phyloP scores from a whole-genome alignment of 2,888 invertebrate genomes.

The Chrysomela aeneicollis region DNA sequence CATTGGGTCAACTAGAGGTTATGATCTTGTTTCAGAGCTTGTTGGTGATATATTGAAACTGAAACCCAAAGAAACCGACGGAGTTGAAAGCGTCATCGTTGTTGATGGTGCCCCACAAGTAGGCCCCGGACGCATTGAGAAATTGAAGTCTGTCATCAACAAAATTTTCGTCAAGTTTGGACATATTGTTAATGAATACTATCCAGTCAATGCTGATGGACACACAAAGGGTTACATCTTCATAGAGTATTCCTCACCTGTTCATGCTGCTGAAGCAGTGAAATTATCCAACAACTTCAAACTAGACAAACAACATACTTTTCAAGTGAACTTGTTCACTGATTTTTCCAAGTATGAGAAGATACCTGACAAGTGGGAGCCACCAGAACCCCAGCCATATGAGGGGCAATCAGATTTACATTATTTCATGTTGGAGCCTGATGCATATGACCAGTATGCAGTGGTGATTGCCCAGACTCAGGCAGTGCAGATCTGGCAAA shows the following conservation, averaged over 20 bases:
- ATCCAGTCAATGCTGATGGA: conserved; percentile 84
- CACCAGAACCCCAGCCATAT: conserved; percentile 88
- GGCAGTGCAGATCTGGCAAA: conserved; percentile 83
- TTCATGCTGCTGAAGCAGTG: conserved; percentile 88
- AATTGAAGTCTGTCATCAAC: conserved; percentile 88
- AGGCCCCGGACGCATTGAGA: conserved; percentile 89
- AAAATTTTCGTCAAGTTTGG: conserved; percentile 93
- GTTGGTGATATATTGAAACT: conserved; percentile 88
- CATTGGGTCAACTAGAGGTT: conserved; percentile 38
- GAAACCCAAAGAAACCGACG: conserved; percentile 94
- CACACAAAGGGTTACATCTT: conserved; percentile 91
- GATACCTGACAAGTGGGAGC: conserved; percentile 92
- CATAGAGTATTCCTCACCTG: conserved; percentile 86
- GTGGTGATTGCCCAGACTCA: conserved; percentile 84
- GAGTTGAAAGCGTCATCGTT: conserved; percentile 94
- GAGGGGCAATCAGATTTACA: conserved; percentile 92
- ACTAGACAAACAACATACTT: conserved; percentile 94
- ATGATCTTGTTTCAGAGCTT: conserved; percentile 73
- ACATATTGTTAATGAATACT: conserved; percentile 86
- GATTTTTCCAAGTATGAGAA: conserved; percentile 94
- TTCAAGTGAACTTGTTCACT: conserved; percentile 84
- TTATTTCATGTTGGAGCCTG: conserved; percentile 91
- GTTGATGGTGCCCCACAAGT: conserved; percentile 97
- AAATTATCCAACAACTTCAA: conserved; percentile 90
- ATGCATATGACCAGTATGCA: conserved; percentile 95